A percentile compares a stretch with the other conserved stretches of the same genome.
phyloP scores from a whole-genome alignment of 2,888 invertebrate genomes.

The Caradrina clavipalpis region DNA sequence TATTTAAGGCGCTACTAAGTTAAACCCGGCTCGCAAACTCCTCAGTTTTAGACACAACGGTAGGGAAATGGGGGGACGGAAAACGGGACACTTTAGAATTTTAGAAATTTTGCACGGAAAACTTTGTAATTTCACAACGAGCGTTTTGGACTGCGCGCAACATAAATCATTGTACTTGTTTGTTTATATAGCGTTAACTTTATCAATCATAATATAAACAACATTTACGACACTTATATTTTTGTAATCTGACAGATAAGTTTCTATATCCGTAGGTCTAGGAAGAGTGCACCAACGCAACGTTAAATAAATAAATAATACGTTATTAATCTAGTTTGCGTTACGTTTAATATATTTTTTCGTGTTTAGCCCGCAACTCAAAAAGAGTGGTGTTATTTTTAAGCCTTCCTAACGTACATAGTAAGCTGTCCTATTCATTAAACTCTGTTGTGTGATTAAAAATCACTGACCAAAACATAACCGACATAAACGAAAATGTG shows the following conservation, averaged over 20 bases:
- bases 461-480: conserved; percentile 14
- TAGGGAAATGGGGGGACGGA: conserved; percentile 72
- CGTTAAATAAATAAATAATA: no score
- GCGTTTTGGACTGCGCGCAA: conserved; percentile 77
- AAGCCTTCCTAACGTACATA: no score
- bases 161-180: conserved; percentile 84
- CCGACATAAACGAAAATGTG: not conserved
- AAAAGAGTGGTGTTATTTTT: no score
- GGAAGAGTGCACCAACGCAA: no score
- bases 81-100: conserved; percentile 86
- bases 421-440: no score
- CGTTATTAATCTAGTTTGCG: no score
- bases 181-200: conserved; percentile 75
- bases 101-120: conserved; percentile 86
- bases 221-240: conserved; percentile 40
- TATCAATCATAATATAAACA: conserved; percentile 65
- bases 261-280: not conserved
- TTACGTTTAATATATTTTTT: no score
- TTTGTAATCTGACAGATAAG: conserved; percentile 30
- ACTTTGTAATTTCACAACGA: conserved; percentile 82
- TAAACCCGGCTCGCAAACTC: conserved; percentile 83
- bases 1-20: conserved; percentile 88
- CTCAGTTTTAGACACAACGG: conserved; percentile 80
- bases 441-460: not conserved
- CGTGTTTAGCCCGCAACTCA: no score